Percentiles rank a stretch among this genome's conserved stretches.
phyloP scores from a whole-genome alignment of 2,113 vertebrate species.

The Neodontobutis hainanensis region DNA sequence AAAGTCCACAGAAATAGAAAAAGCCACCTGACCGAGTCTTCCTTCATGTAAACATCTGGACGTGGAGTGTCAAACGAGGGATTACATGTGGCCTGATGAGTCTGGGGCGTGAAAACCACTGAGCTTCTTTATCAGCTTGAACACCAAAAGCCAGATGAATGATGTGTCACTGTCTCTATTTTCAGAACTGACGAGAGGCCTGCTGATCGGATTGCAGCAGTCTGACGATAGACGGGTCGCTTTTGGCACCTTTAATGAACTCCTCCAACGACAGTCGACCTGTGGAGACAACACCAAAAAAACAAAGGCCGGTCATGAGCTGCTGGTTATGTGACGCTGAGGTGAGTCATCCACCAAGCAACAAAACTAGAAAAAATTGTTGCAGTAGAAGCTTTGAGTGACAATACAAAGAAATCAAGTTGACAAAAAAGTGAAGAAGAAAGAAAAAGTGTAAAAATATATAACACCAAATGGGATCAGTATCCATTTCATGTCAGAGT shows the following conservation, averaged over 20 bases:
- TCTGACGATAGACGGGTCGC: conserved; percentile 94
- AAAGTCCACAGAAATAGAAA: conserved; percentile 40
- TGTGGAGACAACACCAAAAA: conserved; percentile 54
- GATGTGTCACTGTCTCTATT: conserved; percentile 26
- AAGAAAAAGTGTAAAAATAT: no score
- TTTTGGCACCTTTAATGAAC: conserved; percentile 97
- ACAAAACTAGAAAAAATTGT: not conserved
- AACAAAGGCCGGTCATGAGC: not conserved
- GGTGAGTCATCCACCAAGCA: not conserved
- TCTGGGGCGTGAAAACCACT: not conserved
- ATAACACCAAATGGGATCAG: no score
- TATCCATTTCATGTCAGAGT: no score
- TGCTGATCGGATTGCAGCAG: conserved; percentile 96
- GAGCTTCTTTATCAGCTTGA: conserved; percentile 1
- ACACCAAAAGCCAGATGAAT: conserved; percentile 17
- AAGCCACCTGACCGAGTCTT: conserved; percentile 24
- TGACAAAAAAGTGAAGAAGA: no score
- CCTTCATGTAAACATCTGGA: conserved; percentile 67
- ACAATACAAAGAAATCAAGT: no score
- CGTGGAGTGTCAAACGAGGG: conserved; percentile 35
- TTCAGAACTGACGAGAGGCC: conserved; percentile 87
- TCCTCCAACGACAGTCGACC: conserved; percentile 95
- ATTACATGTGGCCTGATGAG: no score
- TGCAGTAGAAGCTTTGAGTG: no score
- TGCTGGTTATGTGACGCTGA: not conserved